These are phyloP conservation scores for Strigamia maritima DNA, from an alignment of 2,888 invertebrate genomes.

Conservation along the genomic window DNA sequence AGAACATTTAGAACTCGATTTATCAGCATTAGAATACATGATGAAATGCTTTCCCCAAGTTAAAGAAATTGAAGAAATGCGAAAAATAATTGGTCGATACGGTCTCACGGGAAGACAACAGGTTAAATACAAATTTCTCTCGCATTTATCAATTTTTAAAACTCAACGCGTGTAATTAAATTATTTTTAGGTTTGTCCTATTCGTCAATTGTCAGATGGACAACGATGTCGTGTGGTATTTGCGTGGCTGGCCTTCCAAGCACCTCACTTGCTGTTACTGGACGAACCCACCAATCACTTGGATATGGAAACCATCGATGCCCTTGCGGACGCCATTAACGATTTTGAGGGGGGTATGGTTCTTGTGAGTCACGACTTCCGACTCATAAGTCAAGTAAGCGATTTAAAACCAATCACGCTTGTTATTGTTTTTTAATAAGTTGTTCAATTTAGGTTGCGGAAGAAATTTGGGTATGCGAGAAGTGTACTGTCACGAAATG, in stretches of 20 bases:
- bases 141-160: neutral
- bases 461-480: constrained; percentile 99
- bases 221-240: constrained; percentile 98
- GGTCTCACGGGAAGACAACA: constrained; percentile 96
- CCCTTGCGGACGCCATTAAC: constrained; percentile 93
- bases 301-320: constrained; percentile 98
- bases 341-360: constrained; percentile 98
- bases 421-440: neutral
- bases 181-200: constrained; percentile 73
- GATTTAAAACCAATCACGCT: neutral
- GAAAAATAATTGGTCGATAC: constrained; percentile 97
- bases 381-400: constrained; percentile 91
- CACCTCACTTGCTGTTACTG: constrained; percentile 78
- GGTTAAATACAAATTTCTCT: constrained; percentile 54
- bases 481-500: constrained; percentile 93
- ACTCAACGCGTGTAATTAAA: neutral
- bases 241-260: constrained; percentile 97
- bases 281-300: constrained; percentile 91
- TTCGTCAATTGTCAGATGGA: constrained; percentile 92
- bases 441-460: constrained; percentile 72
- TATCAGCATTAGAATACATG: constrained; percentile 97
- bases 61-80: constrained; percentile 97
- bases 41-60: constrained; percentile 93
- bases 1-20: constrained; percentile 88
- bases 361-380: constrained; percentile 98